Conservation (phyloP, 2,113 vertebrate genomes). For the Astur gentilis region DNA sequence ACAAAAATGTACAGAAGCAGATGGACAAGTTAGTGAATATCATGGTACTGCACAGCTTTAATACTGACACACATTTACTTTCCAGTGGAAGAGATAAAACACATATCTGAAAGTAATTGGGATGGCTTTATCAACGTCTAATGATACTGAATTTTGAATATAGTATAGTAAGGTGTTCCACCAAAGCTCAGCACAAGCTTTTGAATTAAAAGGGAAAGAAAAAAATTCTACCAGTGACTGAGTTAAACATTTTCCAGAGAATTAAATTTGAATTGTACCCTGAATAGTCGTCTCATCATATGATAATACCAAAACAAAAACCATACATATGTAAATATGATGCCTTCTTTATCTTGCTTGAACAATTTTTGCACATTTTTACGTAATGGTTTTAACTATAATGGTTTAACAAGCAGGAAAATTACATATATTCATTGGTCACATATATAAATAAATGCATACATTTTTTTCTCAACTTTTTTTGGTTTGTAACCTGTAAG, state of each 20-base stretch:
- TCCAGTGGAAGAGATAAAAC: slow-evolving; percentile 69
- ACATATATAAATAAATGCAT: background rate
- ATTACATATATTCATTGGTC: background rate
- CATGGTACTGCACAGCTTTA: slow-evolving; percentile 71
- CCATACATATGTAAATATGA: background rate
- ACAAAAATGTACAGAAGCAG: slow-evolving; percentile 70
- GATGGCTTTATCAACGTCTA: slow-evolving; percentile 45
- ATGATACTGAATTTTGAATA: slow-evolving; percentile 46
- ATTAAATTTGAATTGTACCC: background rate
- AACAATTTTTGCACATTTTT: background rate
- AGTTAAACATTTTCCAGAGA: slow-evolving; percentile 29
- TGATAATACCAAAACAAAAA: background rate
- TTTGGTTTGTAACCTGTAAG: slow-evolving; percentile 14
- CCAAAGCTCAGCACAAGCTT: slow-evolving; percentile 60
- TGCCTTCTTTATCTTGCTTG: slow-evolving; percentile 16
- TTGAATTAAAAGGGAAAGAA: background rate
- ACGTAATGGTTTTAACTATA: background rate
- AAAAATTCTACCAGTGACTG: background rate
- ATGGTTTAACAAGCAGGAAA: slow-evolving; percentile 4
- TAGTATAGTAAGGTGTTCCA: slow-evolving; percentile 64
- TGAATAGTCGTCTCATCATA: slow-evolving; percentile 7
- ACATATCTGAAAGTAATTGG: slow-evolving; percentile 47
- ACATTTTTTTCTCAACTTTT: background rate
- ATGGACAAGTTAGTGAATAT: slow-evolving; percentile 70
- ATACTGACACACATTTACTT: slow-evolving; percentile 74